These are phyloP conservation scores for Drosophila asahinai DNA, from an alignment of 1,140 invertebrate genomes.

Conservation along the genomic window DNA sequence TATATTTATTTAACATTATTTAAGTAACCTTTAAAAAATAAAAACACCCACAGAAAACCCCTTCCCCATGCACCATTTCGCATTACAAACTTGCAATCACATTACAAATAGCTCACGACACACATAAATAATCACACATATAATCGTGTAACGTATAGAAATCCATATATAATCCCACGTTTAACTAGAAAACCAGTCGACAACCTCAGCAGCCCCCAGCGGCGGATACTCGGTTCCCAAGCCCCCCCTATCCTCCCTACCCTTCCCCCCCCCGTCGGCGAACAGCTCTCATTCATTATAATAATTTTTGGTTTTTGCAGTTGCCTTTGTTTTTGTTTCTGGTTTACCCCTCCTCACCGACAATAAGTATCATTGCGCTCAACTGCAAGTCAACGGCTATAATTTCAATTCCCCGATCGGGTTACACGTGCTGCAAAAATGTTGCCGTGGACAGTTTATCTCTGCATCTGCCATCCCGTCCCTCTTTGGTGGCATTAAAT, in stretches of 20 bases:
- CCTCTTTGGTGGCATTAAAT: slow-evolving; percentile 73
- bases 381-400: slow-evolving; percentile 77
- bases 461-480: slow-evolving; percentile 31
- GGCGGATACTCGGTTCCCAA: slow-evolving; percentile 60
- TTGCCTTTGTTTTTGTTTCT: slow-evolving; percentile 50
- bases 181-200: slow-evolving; percentile 39
- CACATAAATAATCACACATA: slow-evolving; percentile 11
- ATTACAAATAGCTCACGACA: slow-evolving; percentile 15
- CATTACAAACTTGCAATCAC: slow-evolving; percentile 9
- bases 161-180: slow-evolving; percentile 24
- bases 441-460: slow-evolving; percentile 33
- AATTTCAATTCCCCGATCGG: slow-evolving; percentile 77
- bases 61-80: background rate
- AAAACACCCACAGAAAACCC: background rate
- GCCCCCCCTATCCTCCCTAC: slow-evolving; percentile 10
- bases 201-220: slow-evolving; percentile 28
- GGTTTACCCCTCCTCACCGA: slow-evolving; percentile 17
- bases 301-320: slow-evolving; percentile 59
- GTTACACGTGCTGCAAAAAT: slow-evolving; percentile 79
- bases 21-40: background rate
- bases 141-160: slow-evolving; percentile 10
- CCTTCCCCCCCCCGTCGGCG: slow-evolving; percentile 13
- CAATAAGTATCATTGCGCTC: slow-evolving; percentile 78
- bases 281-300: slow-evolving; percentile 74
- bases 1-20: background rate